These are phyloP conservation scores for Caenorhabditis sp. DNA, from an alignment of 2,888 invertebrate genomes.

Conservation along the genomic window DNA sequence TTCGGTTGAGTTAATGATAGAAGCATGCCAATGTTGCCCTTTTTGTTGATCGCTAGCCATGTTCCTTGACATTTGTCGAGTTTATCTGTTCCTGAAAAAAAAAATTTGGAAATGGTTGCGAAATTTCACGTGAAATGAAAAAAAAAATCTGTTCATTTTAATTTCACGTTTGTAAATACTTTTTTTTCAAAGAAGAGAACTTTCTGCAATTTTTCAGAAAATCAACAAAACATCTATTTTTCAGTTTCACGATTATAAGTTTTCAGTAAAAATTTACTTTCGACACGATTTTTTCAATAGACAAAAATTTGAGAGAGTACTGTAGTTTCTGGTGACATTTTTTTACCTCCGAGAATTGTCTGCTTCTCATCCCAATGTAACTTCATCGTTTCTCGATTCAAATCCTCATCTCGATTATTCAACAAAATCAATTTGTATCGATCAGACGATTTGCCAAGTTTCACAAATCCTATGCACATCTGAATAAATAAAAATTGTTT, in stretches of 20 bases:
- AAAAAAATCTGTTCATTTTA: too few relatives aligned
- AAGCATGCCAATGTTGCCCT: slow-evolving; percentile 53
- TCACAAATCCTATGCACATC: slow-evolving; percentile 53
- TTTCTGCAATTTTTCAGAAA: too few relatives aligned
- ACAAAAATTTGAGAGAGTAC: too few relatives aligned
- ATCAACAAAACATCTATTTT: too few relatives aligned
- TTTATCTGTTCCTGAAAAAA: slow-evolving; percentile 56
- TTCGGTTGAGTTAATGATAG: slow-evolving; percentile 59
- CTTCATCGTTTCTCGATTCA: slow-evolving; percentile 52
- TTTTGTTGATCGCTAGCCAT: slow-evolving; percentile 59
- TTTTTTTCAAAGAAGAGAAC: too few relatives aligned
- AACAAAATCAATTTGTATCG: slow-evolving; percentile 59
- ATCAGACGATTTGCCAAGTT: slow-evolving; percentile 20
- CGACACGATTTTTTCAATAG: too few relatives aligned
- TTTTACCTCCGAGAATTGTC: slow-evolving; percentile 46
- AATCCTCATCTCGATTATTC: slow-evolving; percentile 62
- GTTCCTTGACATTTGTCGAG: slow-evolving; percentile 60
- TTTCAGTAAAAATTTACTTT: too few relatives aligned
- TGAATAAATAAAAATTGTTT: too few relatives aligned
- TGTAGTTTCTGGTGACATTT: too few relatives aligned
- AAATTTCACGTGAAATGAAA: background rate
- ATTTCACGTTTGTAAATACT: too few relatives aligned
- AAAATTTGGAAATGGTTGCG: background rate
- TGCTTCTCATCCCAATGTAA: slow-evolving; percentile 55
- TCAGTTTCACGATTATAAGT: too few relatives aligned